These are phyloP conservation scores for Trichogramma dendrolimi DNA, from an alignment of 2,888 invertebrate species.

Conservation along the genomic window DNA sequence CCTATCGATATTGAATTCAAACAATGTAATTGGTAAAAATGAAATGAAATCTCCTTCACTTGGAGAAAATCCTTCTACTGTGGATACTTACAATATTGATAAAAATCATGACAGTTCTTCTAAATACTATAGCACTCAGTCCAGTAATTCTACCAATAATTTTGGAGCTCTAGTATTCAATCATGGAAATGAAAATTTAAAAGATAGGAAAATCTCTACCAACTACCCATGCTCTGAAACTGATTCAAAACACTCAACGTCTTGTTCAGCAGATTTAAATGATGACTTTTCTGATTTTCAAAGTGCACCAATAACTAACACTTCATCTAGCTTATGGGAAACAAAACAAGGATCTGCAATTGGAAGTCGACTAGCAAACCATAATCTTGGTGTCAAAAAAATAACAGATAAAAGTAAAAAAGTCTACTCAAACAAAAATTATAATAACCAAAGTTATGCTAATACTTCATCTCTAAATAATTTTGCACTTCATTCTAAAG, in stretches of 20 bases:
- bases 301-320: constrained; percentile 43
- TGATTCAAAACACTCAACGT: constrained; percentile 22
- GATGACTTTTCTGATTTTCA: constrained; percentile 57
- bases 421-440: constrained; percentile 29
- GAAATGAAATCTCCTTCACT: constrained; percentile 14
- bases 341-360: constrained; percentile 49
- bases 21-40: constrained; percentile 11
- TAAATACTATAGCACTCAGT: constrained; percentile 1
- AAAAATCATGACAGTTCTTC: constrained; percentile 16
- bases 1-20: constrained; percentile 22
- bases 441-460: constrained; percentile 21
- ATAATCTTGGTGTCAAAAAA: constrained; percentile 51
- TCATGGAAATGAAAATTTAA: constrained; percentile 15
- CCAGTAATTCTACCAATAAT: constrained; percentile 5
- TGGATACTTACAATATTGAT: constrained; percentile 7
- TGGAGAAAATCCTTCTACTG: constrained; percentile 11
- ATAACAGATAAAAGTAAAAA: constrained; percentile 43
- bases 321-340: constrained; percentile 40
- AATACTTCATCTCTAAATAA: constrained; percentile 10
- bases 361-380: constrained; percentile 53
- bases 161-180: constrained; percentile 3
- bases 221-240: constrained; percentile 1
- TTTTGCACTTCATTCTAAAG: constrained; percentile 24
- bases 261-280: constrained; percentile 31
- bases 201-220: constrained; percentile 21